Base-by-base conservation (phyloP, 2,888 invertebrate genomes). In the Poecilus cupreus region DNA sequence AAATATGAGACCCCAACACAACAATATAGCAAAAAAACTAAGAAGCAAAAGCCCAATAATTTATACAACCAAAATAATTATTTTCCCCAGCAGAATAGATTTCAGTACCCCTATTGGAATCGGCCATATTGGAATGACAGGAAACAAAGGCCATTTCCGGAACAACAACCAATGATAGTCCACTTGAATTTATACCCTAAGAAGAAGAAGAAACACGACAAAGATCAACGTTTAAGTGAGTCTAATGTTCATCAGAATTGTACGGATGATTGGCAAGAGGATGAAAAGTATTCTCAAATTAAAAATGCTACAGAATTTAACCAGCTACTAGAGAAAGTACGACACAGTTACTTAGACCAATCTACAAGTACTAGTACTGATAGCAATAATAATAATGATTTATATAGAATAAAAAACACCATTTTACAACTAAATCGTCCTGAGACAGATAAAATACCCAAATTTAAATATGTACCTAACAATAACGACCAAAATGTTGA, bases 101-200 rank as follows among this genome's bases (percentile, higher is more conserved):
- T 68, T 32, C 68, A 68, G 3, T 32, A 39, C n/a, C n/a, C n/a
- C 11, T 32, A 51, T 49, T 26, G 51, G n/a, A 22, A n/a, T 5
- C 72, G 46, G 24, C 68, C 68, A 3, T 68, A 68, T 46, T 78
- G 78, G 78, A 68, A 78, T 22, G 37, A 39, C 18, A 18, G 22
- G n/a, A n/a, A n/a, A n/a, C n/a, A n/a, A n/a, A n/a, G n/a, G n/a
- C n/a, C n/a, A n/a, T n/a, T n/a, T n/a, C n/a, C n/a, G n/a, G n/a
- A n/a, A 60, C 24, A 24, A 26, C 64, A 68, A 37, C 93, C 93
- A 85, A 92, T 93, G 89, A 89, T 93, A 84, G 90, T 94, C 3
- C 93, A 93, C 82, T 88, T 94, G n/a, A 93, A 94, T 88, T 88
- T 94, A 6, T 93, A 92, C 85, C 92, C 92, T 0, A 90, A 91